Base-by-base conservation (phyloP, 23 tunicate genomes). In the Trididemnum clinides region DNA sequence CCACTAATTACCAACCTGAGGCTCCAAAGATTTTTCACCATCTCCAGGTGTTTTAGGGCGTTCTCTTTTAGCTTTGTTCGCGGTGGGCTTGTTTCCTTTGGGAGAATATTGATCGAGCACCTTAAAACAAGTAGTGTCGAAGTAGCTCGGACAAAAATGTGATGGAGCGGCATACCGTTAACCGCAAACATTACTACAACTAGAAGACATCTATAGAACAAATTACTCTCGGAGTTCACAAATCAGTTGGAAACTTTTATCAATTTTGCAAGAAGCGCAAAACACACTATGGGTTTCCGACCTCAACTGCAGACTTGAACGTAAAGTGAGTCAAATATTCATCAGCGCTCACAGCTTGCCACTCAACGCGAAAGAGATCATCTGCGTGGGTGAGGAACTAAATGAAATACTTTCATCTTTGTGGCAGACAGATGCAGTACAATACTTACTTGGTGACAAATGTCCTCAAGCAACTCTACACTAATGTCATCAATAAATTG, bases 11-110 rank as follows among this genome's bases (percentile, higher is more conserved):
- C 29, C 23, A 35, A 78, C 95, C 73, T 91, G 96, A 1, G 96
- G 90, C 36, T 91, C 96, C 1, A 22, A 51, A 6, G 63, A 51
- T 76, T 86, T 91, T 15, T 91, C 96, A 33, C 65, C 64, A 39
- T 91, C 96, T 3, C 90, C 96, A 23, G 96, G 96, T 21, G 96
- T 91, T 73, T 91, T 91, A n/a, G 96, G 96, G 27, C 96, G 50
- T 37, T 90, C 95, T 28, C 95, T 90, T 50, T 91, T 91, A 3
- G 76, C 64, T 76, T 91, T 91, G 27, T 34, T 63, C 10, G 89
- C 84, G 15, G 72, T 57, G 6, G 81, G 50, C 34, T 88, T 75
- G 26, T 54, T 66, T n/a, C 85, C 85, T 64, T 91, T 86, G 26
- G 81, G 90, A 10, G 90, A 82, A 59, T 91, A 91, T 39, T 87